Percentiles rank a stretch among this genome's conserved stretches.
phyloP scores from a whole-genome alignment of 2,888 invertebrate species.

The Eutolmus rufibarbis region DNA sequence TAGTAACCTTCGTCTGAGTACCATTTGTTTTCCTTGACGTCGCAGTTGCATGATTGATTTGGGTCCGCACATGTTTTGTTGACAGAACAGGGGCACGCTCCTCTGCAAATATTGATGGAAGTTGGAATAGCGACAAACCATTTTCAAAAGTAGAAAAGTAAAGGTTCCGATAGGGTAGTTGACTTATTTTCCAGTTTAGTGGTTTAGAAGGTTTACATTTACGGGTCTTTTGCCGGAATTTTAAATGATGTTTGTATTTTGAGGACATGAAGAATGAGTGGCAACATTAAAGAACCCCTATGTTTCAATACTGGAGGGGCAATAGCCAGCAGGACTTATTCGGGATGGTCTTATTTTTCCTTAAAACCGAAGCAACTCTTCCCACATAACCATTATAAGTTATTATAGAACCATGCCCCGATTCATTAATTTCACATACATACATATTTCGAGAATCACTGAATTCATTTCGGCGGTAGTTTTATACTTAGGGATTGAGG shows the following conservation, averaged over 20 bases:
- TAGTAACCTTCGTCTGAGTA: slow-evolving; percentile 88
- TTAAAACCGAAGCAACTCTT: neutral
- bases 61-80: slow-evolving; percentile 83
- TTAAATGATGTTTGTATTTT: slow-evolving; percentile 26
- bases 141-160: slow-evolving; percentile 21
- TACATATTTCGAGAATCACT: too few relatives aligned
- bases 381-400: too few relatives aligned
- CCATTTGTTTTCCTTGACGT: slow-evolving; percentile 87
- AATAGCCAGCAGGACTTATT: neutral
- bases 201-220: slow-evolving; percentile 9
- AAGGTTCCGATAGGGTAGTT: slow-evolving; percentile 30
- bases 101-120: slow-evolving; percentile 63
- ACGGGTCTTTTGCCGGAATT: slow-evolving; percentile 12
- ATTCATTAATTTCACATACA: too few relatives aligned
- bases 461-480: too few relatives aligned
- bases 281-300: neutral
- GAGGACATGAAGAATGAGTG: neutral
- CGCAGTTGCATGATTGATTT: slow-evolving; percentile 88
- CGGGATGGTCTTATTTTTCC: neutral
- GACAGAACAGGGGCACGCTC: slow-evolving; percentile 77
- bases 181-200: slow-evolving; percentile 41
- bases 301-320: neutral
- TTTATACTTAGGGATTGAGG: too few relatives aligned
- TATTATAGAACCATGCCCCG: too few relatives aligned
- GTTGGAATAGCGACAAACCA: slow-evolving; percentile 16